Evolutionary conservation across 2,888 invertebrate species (phyloP), one percentile per base, ranked within the genome.

Genomic region (Lasioglossum malachurum): DNA sequence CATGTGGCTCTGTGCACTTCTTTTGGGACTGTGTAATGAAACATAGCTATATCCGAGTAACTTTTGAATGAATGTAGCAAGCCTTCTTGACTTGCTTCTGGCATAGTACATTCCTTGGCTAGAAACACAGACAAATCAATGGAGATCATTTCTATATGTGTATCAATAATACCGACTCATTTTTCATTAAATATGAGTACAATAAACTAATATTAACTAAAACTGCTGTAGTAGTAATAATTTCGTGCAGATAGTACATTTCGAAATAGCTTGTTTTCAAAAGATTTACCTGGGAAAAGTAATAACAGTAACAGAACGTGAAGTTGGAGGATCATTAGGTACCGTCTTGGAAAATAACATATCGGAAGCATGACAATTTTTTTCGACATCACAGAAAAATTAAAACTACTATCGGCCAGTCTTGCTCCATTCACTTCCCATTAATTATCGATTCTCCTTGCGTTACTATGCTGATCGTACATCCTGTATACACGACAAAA

Each of bases 21-120:
- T 82, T 94, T 94, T 57, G 96, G 96, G 75, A 96, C 95, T 82
- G 94, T 94, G 86, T 95, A 96, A 90, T 96, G 96, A 89, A 96
- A 96, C 67, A 95, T 94, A 14, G 95, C 94, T 72, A 96, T 94
- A 91, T 96, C 96, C 44, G 95, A 95, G 92, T 96, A 96, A 90
- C 95, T 95, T 89, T 94, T 95, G 86, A 95, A 96, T 4, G 96
- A 95, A 83, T 94, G 95, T 67, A 96, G 92, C 67, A 95, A 90
- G 83, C 96, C 96, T 91, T 96, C 95, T 91, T 96, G 96, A 91
- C 95, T 96, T 67, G 95, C 96, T 91, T 95, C 95, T 19, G 96
- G 96, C 80, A 96, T 85, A 72, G 46, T 57, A 69, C 88, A 90
- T 80, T 83, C 74, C 74, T 78, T 81, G 53, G 53, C 88, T 91